A percentile compares a stretch with the other conserved stretches of the same genome.
phyloP scores from a whole-genome alignment of 2,797 vertebrate genomes.

The Epinephelus awoara region DNA sequence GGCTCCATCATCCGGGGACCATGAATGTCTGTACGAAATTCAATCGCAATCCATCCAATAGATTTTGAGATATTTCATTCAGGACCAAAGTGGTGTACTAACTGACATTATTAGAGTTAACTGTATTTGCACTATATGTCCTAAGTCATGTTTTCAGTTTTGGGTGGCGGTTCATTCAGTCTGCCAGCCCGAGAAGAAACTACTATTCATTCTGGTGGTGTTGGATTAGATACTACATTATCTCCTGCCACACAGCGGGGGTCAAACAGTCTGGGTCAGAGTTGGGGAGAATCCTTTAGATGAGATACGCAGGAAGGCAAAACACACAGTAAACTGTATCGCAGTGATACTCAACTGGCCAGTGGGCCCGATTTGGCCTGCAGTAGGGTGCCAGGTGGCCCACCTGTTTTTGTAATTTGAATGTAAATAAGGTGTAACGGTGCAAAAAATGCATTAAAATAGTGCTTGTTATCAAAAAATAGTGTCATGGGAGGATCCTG shows the following conservation, averaged over 20 bases:
- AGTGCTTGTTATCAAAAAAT: too few species aligned
- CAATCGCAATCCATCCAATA: not conserved
- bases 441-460: too few species aligned
- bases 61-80: not conserved
- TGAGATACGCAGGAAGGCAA: not conserved
- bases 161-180: not conserved
- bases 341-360: not conserved
- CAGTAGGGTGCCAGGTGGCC: too few species aligned
- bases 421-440: too few species aligned
- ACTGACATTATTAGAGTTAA: not conserved
- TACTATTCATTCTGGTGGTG: not conserved
- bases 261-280: not conserved
- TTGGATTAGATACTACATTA: slow-evolving; percentile 4
- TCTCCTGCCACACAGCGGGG: not conserved
- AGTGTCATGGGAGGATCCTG: too few species aligned
- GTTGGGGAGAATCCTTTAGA: not conserved
- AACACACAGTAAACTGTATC: not conserved
- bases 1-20: too few species aligned
- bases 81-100: not conserved
- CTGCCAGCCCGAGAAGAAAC: not conserved
- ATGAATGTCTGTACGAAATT: not conserved
- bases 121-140: not conserved
- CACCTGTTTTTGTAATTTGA: too few species aligned
- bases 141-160: not conserved
- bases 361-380: too few species aligned